Base-by-base conservation (phyloP, 1,140 invertebrate species). In the Octopus bimaculoides region DNA sequence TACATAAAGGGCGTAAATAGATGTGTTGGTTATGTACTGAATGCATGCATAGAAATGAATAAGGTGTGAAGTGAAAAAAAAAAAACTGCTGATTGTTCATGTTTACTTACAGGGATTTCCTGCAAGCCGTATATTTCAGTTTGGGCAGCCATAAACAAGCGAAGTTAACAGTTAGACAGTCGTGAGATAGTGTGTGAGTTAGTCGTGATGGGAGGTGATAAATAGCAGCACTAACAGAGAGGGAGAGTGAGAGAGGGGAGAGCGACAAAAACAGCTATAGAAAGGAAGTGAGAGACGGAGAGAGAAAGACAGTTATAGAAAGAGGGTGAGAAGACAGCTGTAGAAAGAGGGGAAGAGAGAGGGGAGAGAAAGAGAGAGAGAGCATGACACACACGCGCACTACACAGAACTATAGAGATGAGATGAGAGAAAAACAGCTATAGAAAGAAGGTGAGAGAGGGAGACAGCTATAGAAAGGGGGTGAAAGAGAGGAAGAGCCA, bases 61-160 rank as follows among this genome's bases (percentile, higher is more conserved):
- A n/a, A 66, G 61, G 61, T 12, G 61, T 12, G 61, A 26, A 17
- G 54, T 54, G 14, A 5, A 17, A 77, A n/a, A 17, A n/a, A 17
- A 41, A 41, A 41, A 41, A 41, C 26, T 41, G 26, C 26, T 41
- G 26, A 41, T 41, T 41, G 54, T 55, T 17, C 52, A 52, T 78
- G 14, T 14, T 55, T 75, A 77, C 82, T 83, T 82, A 85, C 83
- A 69, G 78, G 66, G 10, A 80, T 71, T 4, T 82, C 83, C 41
- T 82, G 81, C 76, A 85, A 80, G 71, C 85, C 84, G 79, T 82
- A 83, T 20, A 85, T 83, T 71, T 79, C 80, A 41, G 66, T 73
- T 77, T 82, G 80, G 78, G 78, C 77, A 82, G 83, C 79, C 84
- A 85, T 85, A 77, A 78, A 85, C 69, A 76, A 52, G 17, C 9